Evolutionary conservation across 2,113 vertebrate genomes (phyloP).

Genomic region (Oncorhynchus kisutch): DNA sequence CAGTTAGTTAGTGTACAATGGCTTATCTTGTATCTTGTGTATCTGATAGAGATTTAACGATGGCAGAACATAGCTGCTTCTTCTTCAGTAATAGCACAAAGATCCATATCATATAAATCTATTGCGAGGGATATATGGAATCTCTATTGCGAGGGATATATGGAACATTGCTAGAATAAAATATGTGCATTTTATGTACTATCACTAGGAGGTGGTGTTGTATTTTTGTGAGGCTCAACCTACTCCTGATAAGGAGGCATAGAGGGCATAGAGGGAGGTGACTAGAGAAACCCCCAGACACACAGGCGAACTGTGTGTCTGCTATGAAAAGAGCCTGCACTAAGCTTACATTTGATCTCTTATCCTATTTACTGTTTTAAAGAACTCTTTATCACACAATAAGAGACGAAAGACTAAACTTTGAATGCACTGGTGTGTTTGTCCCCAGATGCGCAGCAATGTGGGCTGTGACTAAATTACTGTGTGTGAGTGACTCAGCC

Average conservation of each 20-base stretch:
- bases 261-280: constrained; percentile 44
- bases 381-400: background rate
- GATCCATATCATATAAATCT: background rate
- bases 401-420: constrained; percentile 12
- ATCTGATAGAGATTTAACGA: background rate
- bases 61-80: background rate
- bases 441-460: constrained; percentile 11
- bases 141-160: background rate
- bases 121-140: background rate
- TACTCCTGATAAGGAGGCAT: background rate
- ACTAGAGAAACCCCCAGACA: constrained; percentile 36
- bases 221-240: background rate
- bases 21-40: background rate
- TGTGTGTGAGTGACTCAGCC: background rate
- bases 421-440: constrained; percentile 14
- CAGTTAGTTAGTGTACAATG: background rate
- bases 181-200: background rate
- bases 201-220: constrained; percentile 1
- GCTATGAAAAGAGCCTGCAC: constrained; percentile 25
- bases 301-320: constrained; percentile 49
- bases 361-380: background rate
- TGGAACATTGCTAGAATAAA: background rate
- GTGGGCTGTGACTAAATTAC: background rate
- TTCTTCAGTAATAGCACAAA: background rate
- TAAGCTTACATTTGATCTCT: constrained; percentile 19